Conservation (phyloP, 2,888 invertebrate genomes). For the Agrotis segetum region DNA sequence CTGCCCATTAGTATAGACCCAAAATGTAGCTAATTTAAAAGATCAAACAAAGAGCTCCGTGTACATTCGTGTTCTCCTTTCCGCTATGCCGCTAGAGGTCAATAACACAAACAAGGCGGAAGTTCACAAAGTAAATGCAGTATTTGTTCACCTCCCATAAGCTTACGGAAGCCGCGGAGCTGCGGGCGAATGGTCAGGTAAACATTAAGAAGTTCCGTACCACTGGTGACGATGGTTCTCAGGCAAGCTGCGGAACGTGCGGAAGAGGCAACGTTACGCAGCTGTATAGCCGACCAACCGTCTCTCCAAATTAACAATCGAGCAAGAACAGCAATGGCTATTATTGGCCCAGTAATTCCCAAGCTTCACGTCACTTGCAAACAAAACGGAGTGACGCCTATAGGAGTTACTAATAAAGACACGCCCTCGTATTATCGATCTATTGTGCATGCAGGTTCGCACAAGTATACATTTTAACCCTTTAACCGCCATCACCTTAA, state of each 20-base stretch:
- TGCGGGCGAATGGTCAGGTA: conserved; percentile 57
- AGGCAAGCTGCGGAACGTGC: conserved; percentile 78
- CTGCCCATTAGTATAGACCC: not conserved
- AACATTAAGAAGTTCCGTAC: conserved; percentile 61
- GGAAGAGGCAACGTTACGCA: conserved; percentile 72
- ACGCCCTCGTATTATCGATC: conserved; percentile 37
- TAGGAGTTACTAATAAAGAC: conserved; percentile 60
- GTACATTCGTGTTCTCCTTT: conserved; percentile 3
- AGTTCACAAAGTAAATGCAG: conserved; percentile 37
- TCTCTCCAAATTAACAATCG: conserved; percentile 61
- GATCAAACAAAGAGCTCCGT: conserved; percentile 15
- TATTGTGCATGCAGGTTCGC: conserved; percentile 24
- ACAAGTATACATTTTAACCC: conserved; percentile 10
- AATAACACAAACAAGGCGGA: conserved; percentile 34
- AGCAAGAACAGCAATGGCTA: conserved; percentile 30
- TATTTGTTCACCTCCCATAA: conserved; percentile 26
- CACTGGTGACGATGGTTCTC: conserved; percentile 73
- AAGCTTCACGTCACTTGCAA: conserved; percentile 24
- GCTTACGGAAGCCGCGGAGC: conserved; percentile 29
- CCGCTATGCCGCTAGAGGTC: conserved; percentile 13
- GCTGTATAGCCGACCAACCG: conserved; percentile 60
- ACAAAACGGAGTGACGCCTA: conserved; percentile 44
- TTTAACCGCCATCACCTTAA: too few relatives aligned
- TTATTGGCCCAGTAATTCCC: conserved; percentile 54
- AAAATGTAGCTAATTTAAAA: conserved; percentile 1